Evolutionary conservation across 2,113 vertebrate species (phyloP), one percentile per base, ranked within the genome.

Genomic region (Nettapus auritus): DNA sequence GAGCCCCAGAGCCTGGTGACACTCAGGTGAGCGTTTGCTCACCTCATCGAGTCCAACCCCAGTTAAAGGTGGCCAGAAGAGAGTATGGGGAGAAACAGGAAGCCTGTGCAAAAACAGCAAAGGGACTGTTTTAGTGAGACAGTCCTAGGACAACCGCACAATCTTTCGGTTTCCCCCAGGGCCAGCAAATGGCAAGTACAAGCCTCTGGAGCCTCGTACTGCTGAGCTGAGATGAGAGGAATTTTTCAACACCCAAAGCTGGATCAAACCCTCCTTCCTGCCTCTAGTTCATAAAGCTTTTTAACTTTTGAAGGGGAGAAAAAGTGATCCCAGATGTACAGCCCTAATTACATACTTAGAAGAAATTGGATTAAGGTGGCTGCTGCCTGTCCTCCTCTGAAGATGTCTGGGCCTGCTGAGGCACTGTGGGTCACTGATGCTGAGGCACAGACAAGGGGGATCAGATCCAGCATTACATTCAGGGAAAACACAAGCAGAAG

Each of bases 261-360:
- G 94, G 84, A 97, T 96, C 91, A 96, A 94, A 93, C 75, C 68
- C 60, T 92, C 64, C 89, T 96, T 96, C 91, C 96, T 95, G 92
- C 64, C 87, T 94, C 80, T 56, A 86, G 92, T 92, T 96, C 88
- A 96, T 96, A 96, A 94, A 95, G 84, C 89, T 94, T 95, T 96
- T 93, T 90, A 92, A 94, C 82, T 92, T 96, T 91, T 91, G 91
- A 91, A 96, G 93, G 94, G 75, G 89, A 95, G 85, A 95, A 95
- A 95, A 95, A 97, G 90, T 97, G 92, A 96, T 97, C 92, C 96
- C 91, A 97, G 94, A 97, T 97, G 96, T 96, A 95, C 78, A 93
- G 89, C 70, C 91, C 94, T 96, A 97, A 96, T 97, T 97, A 97
- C 92, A 97, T 96, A 96, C 82, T 96, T 91, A 81, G 78, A 91